Percentiles rank a stretch among this genome's conserved stretches.
Evolutionary conservation across 2,797 vertebrate species (phyloP).

Genomic region (Gadopsis marmoratus): DNA sequence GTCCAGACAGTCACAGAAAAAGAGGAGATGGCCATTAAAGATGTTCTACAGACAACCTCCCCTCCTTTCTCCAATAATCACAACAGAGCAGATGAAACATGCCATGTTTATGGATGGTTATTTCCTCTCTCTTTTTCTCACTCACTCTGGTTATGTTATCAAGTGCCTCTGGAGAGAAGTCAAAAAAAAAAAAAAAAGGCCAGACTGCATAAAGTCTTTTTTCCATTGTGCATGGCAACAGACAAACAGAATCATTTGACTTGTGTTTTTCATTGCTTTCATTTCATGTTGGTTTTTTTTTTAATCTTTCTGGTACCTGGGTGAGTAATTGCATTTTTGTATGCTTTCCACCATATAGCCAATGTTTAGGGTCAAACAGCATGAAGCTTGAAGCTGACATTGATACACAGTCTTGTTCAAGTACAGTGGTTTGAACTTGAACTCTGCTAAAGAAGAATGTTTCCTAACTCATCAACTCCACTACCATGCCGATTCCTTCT

Average conservation of each 20-base stretch:
- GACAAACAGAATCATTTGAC: background rate
- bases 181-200: slow-evolving; percentile 6
- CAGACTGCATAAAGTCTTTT: slow-evolving; percentile 18
- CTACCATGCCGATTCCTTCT: slow-evolving; percentile 23
- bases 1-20: slow-evolving; percentile 40
- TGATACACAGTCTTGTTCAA: slow-evolving; percentile 27
- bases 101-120: slow-evolving; percentile 57
- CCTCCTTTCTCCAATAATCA: slow-evolving; percentile 53
- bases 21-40: slow-evolving; percentile 43
- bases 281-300: background rate
- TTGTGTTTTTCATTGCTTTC: slow-evolving; percentile 2
- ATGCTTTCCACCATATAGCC: background rate
- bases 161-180: slow-evolving; percentile 34
- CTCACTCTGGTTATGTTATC: slow-evolving; percentile 65
- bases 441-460: slow-evolving; percentile 29
- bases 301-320: background rate
- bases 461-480: slow-evolving; percentile 37
- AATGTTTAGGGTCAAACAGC: slow-evolving; percentile 10
- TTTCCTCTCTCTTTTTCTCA: slow-evolving; percentile 46
- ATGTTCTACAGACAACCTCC: slow-evolving; percentile 52
- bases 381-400: slow-evolving; percentile 26
- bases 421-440: slow-evolving; percentile 33
- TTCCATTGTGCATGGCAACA: slow-evolving; percentile 17
- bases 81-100: slow-evolving; percentile 59
- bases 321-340: slow-evolving; percentile 13